These are phyloP conservation scores for Pluvialis apricaria DNA, from an alignment of 2,113 vertebrate species.

Conservation along the genomic window DNA sequence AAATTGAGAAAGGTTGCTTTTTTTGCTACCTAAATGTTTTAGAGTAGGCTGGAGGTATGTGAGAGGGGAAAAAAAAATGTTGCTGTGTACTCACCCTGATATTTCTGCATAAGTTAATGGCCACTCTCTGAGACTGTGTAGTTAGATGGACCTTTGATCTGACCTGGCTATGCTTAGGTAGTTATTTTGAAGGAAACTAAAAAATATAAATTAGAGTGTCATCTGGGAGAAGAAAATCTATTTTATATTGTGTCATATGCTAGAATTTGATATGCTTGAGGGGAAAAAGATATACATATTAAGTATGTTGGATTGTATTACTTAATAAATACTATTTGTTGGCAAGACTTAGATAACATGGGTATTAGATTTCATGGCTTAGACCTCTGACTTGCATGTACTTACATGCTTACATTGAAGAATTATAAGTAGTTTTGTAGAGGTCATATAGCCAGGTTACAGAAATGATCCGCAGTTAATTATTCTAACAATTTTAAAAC, in stretches of 20 bases:
- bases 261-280: not conserved
- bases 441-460: not conserved
- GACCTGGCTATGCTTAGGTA: not conserved
- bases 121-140: not conserved
- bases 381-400: not conserved
- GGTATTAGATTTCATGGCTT: not conserved
- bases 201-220: not conserved
- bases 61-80: not conserved
- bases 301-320: not conserved
- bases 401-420: not conserved
- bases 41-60: not conserved
- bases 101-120: not conserved
- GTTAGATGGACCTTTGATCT: not conserved
- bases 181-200: not conserved
- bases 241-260: not conserved
- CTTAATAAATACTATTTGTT: not conserved
- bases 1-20: not conserved
- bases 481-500: not conserved
- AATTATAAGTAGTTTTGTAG: not conserved
- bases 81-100: not conserved
- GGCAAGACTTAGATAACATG: not conserved
- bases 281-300: not conserved
- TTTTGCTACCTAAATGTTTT: not conserved
- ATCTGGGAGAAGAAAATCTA: not conserved
- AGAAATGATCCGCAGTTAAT: constrained; percentile 5